A percentile compares a stretch with the other conserved stretches of the same genome.
phyloP scores from a whole-genome alignment of 1,140 invertebrate species.

The Trichonephila clavipes region DNA sequence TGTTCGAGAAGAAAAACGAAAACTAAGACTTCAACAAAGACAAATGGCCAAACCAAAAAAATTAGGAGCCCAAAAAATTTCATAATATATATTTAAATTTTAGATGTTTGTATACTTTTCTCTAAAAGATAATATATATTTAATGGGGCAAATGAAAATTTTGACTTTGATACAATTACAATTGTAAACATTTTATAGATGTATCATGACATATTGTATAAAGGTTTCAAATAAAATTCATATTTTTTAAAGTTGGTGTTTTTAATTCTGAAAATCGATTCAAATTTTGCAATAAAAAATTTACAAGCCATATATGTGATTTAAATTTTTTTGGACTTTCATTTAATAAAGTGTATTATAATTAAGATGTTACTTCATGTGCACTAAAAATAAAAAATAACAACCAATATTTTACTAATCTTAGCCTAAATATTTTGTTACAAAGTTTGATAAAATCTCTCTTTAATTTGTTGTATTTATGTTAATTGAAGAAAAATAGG shows the following conservation, averaged over 20 bases:
- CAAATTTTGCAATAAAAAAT: neutral
- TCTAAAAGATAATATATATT: neutral
- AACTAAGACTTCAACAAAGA: neutral
- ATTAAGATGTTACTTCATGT: no score
- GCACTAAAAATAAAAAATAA: no score
- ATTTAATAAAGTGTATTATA: neutral
- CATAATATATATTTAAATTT: neutral
- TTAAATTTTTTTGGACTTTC: neutral
- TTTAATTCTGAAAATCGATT: neutral
- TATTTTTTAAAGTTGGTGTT: slow-evolving; percentile 9
- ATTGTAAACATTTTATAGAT: slow-evolving; percentile 27
- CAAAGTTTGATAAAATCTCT: no score
- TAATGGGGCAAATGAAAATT: neutral
- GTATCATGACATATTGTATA: slow-evolving; percentile 29
- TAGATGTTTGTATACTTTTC: neutral
- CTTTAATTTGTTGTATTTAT: no score
- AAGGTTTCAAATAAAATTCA: slow-evolving; percentile 38
- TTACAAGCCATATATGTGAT: neutral
- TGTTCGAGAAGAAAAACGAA: slow-evolving; percentile 50
- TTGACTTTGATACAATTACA: slow-evolving; percentile 4
- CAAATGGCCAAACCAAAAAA: slow-evolving; percentile 40
- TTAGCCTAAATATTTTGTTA: no score
- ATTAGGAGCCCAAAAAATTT: slow-evolving; percentile 70
- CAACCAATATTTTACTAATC: no score
- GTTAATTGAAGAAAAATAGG: no score